Base-by-base conservation (phyloP, 2,888 invertebrate species). In the Zaprionus bogoriensis region DNA sequence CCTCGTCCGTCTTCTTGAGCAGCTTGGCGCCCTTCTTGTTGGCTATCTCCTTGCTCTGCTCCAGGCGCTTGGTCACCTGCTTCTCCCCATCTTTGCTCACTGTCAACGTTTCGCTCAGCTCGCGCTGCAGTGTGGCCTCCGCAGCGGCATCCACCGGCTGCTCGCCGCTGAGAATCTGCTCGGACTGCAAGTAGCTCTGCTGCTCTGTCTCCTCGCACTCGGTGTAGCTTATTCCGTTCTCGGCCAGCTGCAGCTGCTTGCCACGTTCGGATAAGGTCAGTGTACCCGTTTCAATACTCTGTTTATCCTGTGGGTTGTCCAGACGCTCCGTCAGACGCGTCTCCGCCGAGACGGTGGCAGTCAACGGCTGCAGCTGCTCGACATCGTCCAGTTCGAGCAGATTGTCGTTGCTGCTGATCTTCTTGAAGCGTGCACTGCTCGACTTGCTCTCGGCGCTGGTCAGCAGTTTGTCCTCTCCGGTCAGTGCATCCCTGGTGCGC, bases 181-280 rank as follows among this genome's bases (percentile, higher is more conserved):
- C 22, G 4, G 65, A 57, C 67, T 90, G 81, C 19, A 88, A 60
- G 36, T 85, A 90, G n/a, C 81, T 82, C 22, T 89, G 83, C 28
- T 82, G 72, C 28, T 88, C 87, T 53, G 81, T 85, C 62, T 87
- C 84, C 28, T 88, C 86, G 58, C 89, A 89, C 39, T 90, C 90
- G 22, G 81, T 82, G 44, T 87, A 76, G 38, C 65, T 75, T 47
- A 88, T 45, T 20, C 87, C 81, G 22, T 77, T 77, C 2, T 72
- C 75, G 53, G 72, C 72, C 66, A 84, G 77, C 67, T 83, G 77
- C 72, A 87, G 75, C 74, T 89, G 87, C 48, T 87, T 89, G 77
- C 90, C 90, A 82, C 88, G 86, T 84, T 90, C 90, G 81, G 90
- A 90, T 90, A 90, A 84, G 84, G 88, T 90, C 90, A 90, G 84